A percentile compares a stretch with the other conserved stretches of the same genome.
These are phyloP conservation scores for Florisuga fusca DNA, from an alignment of 2,797 vertebrate species.

Conservation along the genomic window DNA sequence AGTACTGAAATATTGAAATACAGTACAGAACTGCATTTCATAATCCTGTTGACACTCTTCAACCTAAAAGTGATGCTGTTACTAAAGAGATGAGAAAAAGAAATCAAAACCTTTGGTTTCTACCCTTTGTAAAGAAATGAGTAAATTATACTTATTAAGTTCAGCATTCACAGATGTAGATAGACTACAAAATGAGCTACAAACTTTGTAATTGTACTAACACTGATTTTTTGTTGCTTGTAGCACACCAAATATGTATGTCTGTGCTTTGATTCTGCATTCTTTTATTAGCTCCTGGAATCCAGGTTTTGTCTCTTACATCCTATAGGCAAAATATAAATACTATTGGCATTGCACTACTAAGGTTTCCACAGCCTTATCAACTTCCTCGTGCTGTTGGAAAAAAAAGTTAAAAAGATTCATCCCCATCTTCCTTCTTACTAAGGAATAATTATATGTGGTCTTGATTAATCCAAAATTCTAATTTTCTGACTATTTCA, in stretches of 20 bases:
- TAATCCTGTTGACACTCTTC: conserved; percentile 46
- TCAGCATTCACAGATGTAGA: neutral
- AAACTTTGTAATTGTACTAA: neutral
- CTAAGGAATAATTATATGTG: neutral
- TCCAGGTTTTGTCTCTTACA: neutral
- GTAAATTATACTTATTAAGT: neutral
- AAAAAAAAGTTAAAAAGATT: neutral
- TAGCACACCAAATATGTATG: neutral
- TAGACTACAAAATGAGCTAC: neutral
- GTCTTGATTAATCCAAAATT: neutral
- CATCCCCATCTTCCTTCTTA: neutral
- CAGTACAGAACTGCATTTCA: conserved; percentile 17
- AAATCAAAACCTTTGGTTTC: conserved; percentile 27
- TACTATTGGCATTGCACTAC: neutral
- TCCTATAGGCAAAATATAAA: neutral
- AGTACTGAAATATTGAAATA: conserved; percentile 12
- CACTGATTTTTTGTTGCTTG: neutral
- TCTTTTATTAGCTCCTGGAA: neutral
- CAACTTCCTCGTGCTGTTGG: neutral
- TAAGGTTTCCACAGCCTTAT: neutral
- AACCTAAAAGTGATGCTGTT: conserved; percentile 12
- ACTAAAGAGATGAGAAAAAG: conserved; percentile 38
- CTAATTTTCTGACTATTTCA: conserved; percentile 9
- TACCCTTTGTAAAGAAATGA: neutral
- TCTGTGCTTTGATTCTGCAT: neutral